Percentiles rank a stretch among this genome's conserved stretches.
Conservation (phyloP, 2,113 vertebrate species). For the Gambusia holbrooki region DNA sequence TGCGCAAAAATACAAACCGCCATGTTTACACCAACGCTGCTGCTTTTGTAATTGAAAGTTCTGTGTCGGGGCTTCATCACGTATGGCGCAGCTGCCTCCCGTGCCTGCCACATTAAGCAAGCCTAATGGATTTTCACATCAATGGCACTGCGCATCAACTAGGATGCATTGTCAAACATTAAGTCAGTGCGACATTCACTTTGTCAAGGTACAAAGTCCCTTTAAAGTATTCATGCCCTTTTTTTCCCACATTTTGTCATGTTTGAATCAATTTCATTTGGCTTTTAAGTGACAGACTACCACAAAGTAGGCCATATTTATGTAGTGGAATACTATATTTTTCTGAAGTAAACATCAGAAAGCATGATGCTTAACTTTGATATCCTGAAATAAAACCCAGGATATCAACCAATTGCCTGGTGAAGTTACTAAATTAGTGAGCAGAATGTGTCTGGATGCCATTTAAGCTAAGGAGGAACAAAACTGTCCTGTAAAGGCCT, state of each 20-base stretch:
- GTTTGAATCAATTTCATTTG: neutral
- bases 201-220: conserved; percentile 30
- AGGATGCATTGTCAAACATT: conserved; percentile 45
- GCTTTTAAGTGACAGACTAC: too few relatives aligned
- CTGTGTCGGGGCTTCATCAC: conserved; percentile 67
- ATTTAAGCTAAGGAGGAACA: too few relatives aligned
- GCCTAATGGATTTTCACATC: conserved; percentile 73
- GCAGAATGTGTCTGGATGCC: too few relatives aligned
- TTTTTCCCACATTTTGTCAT: neutral
- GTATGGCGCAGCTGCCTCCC: conserved; percentile 62
- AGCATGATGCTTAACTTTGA: too few relatives aligned
- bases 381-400: too few relatives aligned
- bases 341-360: too few relatives aligned
- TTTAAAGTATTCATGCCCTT: neutral
- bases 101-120: conserved; percentile 73
- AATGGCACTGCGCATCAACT: conserved; percentile 43
- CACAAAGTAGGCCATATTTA: too few relatives aligned
- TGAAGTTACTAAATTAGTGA: too few relatives aligned
- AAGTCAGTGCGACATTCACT: conserved; percentile 61
- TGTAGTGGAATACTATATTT: too few relatives aligned
- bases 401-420: neutral
- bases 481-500: too few relatives aligned
- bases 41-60: conserved; percentile 68
- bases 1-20: conserved; percentile 43
- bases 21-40: conserved; percentile 38